Conservation (phyloP, 1,140 invertebrate species). For the Pissodes strobi region DNA sequence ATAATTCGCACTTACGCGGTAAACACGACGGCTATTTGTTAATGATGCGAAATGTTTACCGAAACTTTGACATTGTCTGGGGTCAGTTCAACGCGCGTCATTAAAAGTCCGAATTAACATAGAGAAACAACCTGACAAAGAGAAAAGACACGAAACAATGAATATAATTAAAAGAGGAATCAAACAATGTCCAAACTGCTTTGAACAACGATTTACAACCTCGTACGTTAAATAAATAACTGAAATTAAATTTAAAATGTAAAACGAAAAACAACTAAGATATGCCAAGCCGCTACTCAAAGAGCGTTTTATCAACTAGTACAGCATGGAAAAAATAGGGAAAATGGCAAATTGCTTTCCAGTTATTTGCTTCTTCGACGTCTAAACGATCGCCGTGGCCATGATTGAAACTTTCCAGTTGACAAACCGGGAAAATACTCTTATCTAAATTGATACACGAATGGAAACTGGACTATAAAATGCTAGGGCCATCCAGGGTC, state of each 20-base stretch:
- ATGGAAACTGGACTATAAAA: background rate
- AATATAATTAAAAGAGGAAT: too few species aligned
- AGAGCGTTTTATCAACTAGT: too few species aligned
- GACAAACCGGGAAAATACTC: constrained; percentile 13
- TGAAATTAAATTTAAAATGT: too few species aligned
- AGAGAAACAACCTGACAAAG: background rate
- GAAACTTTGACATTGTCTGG: background rate
- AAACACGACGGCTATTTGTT: background rate
- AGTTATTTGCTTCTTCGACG: constrained; percentile 1
- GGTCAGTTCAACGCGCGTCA: background rate
- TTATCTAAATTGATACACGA: constrained; percentile 12
- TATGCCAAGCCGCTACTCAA: too few species aligned
- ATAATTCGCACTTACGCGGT: background rate
- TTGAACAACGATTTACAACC: too few species aligned
- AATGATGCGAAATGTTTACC: background rate
- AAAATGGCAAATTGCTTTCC: constrained; percentile 18
- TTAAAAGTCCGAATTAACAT: background rate
- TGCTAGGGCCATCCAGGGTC: background rate
- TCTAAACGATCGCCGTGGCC: constrained; percentile 10
- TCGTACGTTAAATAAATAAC: too few species aligned
- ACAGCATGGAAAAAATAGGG: too few species aligned
- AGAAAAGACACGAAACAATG: background rate
- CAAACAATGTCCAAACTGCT: too few species aligned
- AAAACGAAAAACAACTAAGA: too few species aligned
- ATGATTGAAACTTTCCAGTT: constrained; percentile 19